phyloP scores from a whole-genome alignment of 92 coral and sea anemone species.

The Actinostola sp. region DNA sequence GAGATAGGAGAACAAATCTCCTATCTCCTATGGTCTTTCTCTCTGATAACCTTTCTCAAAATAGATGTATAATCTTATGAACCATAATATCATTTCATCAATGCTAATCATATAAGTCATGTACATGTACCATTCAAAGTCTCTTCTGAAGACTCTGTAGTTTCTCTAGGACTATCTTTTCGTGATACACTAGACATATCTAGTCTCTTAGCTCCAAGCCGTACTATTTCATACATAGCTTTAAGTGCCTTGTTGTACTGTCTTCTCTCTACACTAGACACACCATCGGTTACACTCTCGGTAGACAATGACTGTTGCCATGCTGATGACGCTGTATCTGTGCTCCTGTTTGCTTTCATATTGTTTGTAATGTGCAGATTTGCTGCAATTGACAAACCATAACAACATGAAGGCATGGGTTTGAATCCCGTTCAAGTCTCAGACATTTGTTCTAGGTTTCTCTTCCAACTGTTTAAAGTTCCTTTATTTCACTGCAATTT shows the following conservation, averaged over 20 bases:
- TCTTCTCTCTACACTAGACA: conserved; percentile 86
- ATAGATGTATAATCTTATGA: neutral
- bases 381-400: no score
- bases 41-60: no score
- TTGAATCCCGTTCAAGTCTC: no score
- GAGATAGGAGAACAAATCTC: no score
- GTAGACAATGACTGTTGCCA: conserved; percentile 13
- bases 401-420: no score
- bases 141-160: conserved; percentile 50
- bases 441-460: no score
- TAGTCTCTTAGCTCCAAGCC: conserved; percentile 69
- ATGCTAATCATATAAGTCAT: no score
- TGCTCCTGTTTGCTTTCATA: conserved; percentile 25
- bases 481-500: no score
- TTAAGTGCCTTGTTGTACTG: conserved; percentile 92
- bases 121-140: conserved; percentile 33
- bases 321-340: conserved; percentile 20
- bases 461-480: no score
- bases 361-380: neutral
- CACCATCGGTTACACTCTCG: conserved; percentile 29
- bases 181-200: conserved; percentile 54
- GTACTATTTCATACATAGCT: conserved; percentile 92
- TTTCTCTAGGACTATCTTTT: conserved; percentile 47
- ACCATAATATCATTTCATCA: no score
- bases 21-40: no score